These are phyloP conservation scores for Cheilosia impressa DNA, from an alignment of 2,888 invertebrate genomes.

Conservation along the genomic window DNA sequence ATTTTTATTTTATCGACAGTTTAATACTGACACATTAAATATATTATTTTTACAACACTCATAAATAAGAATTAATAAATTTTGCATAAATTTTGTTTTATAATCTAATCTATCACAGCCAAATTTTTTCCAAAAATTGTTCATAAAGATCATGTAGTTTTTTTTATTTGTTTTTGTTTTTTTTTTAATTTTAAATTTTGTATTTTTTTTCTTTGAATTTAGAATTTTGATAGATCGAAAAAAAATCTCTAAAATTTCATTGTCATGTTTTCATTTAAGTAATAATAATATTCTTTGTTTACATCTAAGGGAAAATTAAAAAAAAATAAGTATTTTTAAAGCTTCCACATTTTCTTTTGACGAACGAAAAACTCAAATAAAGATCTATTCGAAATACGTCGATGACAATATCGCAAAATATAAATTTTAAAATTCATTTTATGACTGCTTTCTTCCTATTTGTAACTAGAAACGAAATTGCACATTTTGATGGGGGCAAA, in stretches of 20 bases:
- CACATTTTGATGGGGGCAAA: constrained; percentile 28
- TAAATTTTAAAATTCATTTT: constrained; percentile 10
- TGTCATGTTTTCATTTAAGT: constrained; percentile 65
- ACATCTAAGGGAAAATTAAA: constrained; percentile 49
- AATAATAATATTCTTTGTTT: constrained; percentile 34
- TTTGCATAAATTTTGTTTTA: constrained; percentile 75
- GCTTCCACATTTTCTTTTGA: constrained; percentile 57
- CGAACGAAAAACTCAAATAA: constrained; percentile 21
- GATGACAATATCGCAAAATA: constrained; percentile 53
- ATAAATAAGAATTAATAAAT: constrained; percentile 76
- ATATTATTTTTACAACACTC: constrained; percentile 72
- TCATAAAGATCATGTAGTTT: constrained; percentile 77
- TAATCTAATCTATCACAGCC: constrained; percentile 83
- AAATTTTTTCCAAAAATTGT: constrained; percentile 83
- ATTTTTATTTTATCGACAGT: constrained; percentile 64
- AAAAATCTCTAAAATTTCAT: constrained; percentile 68
- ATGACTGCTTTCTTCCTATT: not conserved
- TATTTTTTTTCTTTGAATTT: constrained; percentile 80
- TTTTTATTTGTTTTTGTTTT: constrained; percentile 59
- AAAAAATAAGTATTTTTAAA: constrained; percentile 60
- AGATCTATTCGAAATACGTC: constrained; percentile 36
- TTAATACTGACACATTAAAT: constrained; percentile 76
- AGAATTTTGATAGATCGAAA: constrained; percentile 80
- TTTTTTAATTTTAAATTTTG: constrained; percentile 72
- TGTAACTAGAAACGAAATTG: constrained; percentile 11